Evolutionary conservation across 2,888 invertebrate species (phyloP), one percentile per base, ranked within the genome.

Genomic region (Cactoblastis cactorum): DNA sequence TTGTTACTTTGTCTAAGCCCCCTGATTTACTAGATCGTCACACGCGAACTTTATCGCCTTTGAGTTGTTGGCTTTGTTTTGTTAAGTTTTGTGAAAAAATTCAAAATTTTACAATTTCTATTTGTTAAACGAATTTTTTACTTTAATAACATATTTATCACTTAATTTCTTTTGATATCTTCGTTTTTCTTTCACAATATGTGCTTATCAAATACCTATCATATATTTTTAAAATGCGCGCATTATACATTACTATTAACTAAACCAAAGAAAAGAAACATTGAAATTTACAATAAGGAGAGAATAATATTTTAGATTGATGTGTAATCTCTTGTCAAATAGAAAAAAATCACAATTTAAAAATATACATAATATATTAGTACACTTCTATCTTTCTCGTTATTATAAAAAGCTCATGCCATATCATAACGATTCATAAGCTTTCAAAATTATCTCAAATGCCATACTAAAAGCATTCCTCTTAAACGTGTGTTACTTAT

Each of bases 391-490:
- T n/a, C n/a, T 4, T 6, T 28, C 4, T 28, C 9, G 9, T 28
- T 28, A 28, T 28, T 28, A 9, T 28, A 9, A 22, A 11, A 4
- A 41, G 28, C 17, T 28, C n/a, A 28, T 11, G 17, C 15, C 24
- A 28, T 32, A 43, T 43, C 43, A 28, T 32, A 43, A 43, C 32
- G 43, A 43, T 28, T 43, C 28, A 43, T 43, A 17, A 43, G 28
- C 43, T 43, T 43, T 43, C 43, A 32, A 43, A 43, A 43, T 43
- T 43, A 43, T 43, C 43, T 32, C 15, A 32, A 43, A 28, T n/a
- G 28, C 32, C 5, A 3, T 43, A 8, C 41, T 43, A 43, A 43
- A 43, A 43, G 43, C 43, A 43, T 43, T 43, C 43, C 28, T 43
- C 39, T 22, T 17, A 11, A 19, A 2, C 19, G 38, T 11, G 15